Conservation (phyloP, 1,140 invertebrate genomes). For the Theocolax elegans region DNA sequence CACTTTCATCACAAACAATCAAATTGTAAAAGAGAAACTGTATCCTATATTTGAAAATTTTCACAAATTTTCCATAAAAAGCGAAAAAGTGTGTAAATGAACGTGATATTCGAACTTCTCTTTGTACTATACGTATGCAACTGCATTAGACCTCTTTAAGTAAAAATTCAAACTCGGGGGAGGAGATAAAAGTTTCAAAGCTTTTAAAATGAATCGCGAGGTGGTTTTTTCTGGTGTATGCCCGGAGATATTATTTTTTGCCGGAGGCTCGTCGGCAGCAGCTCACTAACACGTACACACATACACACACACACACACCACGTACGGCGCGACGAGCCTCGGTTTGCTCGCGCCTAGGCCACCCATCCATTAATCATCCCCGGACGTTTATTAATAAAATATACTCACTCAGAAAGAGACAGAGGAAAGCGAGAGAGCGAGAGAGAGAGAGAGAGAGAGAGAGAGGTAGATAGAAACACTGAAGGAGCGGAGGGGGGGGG, state of each 20-base stretch:
- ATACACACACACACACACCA: background rate
- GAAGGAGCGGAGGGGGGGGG: background rate
- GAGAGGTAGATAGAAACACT: no score
- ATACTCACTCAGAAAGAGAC: background rate
- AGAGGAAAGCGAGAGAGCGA: background rate
- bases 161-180: no score
- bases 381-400: slow-evolving; percentile 45
- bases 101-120: no score
- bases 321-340: background rate
- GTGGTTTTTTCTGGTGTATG: background rate
- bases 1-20: no score
- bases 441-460: background rate
- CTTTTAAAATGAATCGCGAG: slow-evolving; percentile 1
- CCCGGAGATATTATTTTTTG: slow-evolving; percentile 32
- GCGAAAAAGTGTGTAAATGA: no score
- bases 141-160: no score
- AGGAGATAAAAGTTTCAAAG: no score
- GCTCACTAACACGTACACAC: background rate
- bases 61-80: no score
- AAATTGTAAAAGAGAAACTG: no score
- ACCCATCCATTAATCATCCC: slow-evolving; percentile 39
- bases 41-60: no score
- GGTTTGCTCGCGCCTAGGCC: slow-evolving; percentile 18
- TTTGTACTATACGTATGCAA: no score
- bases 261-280: no score